Percentiles rank a stretch among this genome's conserved stretches.
phyloP scores from a whole-genome alignment of 2,888 invertebrate genomes.

The Myopa testacea region DNA sequence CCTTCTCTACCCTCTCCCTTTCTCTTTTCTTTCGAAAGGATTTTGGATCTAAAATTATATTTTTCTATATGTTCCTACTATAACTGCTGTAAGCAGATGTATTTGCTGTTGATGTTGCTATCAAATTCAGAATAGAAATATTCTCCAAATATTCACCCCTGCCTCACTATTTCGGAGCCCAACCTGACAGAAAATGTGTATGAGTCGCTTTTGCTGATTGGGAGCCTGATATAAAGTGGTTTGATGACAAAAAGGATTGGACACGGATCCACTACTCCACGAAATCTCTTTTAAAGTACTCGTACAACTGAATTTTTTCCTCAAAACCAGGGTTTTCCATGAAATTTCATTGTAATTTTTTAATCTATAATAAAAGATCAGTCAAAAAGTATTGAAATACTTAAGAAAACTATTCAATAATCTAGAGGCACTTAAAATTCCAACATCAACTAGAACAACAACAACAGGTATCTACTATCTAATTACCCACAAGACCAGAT shows the following conservation, averaged over 20 bases:
- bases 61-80: too few relatives aligned
- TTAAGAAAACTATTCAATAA: too few relatives aligned
- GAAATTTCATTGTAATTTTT: too few relatives aligned
- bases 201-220: neutral
- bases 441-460: neutral
- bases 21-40: too few relatives aligned
- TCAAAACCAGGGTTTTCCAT: neutral
- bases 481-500: neutral
- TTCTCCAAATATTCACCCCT: neutral
- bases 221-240: neutral
- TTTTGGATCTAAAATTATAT: too few relatives aligned
- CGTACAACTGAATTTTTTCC: neutral
- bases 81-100: too few relatives aligned
- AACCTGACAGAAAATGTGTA: neutral
- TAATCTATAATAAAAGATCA: neutral
- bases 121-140: neutral
- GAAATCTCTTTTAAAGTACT: neutral
- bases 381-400: too few relatives aligned
- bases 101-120: neutral
- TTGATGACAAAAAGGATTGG: neutral
- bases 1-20: too few relatives aligned
- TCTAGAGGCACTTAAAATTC: too few relatives aligned
- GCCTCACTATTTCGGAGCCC: neutral
- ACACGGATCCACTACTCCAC: too few relatives aligned
- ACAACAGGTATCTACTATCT: neutral